phyloP scores from a whole-genome alignment of 53 echinoderm and acorn worm genomes.

The Zoroaster sp. region DNA sequence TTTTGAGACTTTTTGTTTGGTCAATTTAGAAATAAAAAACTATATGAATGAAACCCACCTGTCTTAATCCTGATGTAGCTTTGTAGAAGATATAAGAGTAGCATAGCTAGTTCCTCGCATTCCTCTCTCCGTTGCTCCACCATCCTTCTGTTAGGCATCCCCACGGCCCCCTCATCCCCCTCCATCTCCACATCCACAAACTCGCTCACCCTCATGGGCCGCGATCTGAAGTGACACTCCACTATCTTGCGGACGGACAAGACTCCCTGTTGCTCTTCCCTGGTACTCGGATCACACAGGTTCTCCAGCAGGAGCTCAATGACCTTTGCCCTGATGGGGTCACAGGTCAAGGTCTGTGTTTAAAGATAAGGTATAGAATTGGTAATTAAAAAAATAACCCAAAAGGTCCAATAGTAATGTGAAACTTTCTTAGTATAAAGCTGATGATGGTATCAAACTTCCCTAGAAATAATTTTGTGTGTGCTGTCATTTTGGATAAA shows the following conservation, averaged over 20 bases:
- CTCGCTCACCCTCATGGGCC: background rate
- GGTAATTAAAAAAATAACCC: background rate
- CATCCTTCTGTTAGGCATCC: background rate
- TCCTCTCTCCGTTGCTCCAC: conserved; percentile 9
- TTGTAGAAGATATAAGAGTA: conserved; percentile 64
- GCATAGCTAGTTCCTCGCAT: conserved; percentile 68
- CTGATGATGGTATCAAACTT: background rate
- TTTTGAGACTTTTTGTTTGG: background rate
- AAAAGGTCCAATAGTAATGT: too few relatives aligned
- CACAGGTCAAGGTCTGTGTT: conserved; percentile 57
- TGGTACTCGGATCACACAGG: conserved; percentile 2
- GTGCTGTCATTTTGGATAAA: background rate
- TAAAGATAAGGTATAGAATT: background rate
- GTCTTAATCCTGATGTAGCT: conserved; percentile 59
- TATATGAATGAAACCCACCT: too few relatives aligned
- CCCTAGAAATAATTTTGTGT: background rate
- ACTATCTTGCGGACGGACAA: conserved; percentile 59
- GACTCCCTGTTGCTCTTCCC: background rate
- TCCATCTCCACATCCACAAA: background rate
- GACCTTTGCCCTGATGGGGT: conserved; percentile 56
- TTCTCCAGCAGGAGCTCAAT: conserved; percentile 64
- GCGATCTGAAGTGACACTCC: conserved; percentile 41
- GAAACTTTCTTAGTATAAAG: background rate
- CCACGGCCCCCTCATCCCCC: background rate
- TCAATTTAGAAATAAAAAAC: too few relatives aligned